These are phyloP conservation scores for Epizoanthus ramosus DNA, from an alignment of 92 coral and sea anemone genomes.

Conservation along the genomic window DNA sequence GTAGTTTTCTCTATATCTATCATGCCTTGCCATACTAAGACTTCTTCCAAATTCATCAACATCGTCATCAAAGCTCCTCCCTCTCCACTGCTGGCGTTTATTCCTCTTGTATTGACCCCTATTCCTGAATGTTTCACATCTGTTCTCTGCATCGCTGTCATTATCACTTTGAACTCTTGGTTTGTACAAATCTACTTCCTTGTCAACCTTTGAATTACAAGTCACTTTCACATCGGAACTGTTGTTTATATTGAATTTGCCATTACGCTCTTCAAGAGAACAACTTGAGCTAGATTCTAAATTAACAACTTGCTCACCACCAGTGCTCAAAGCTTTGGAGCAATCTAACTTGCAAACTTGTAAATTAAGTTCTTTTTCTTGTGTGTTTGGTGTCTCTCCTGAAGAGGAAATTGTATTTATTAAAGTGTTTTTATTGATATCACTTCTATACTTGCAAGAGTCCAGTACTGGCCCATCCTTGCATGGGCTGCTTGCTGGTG, in stretches of 20 bases:
- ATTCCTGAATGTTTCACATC: conserved; percentile 5
- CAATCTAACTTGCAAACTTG: not conserved
- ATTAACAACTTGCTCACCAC: not conserved
- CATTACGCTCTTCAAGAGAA: not conserved
- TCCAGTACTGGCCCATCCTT: not conserved
- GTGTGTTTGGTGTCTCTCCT: not conserved
- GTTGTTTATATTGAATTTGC: not conserved
- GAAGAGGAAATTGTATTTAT: not conserved
- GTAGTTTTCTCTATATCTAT: conserved; percentile 5
- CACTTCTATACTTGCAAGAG: too few species aligned
- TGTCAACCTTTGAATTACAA: not conserved
- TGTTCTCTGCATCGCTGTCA: conserved; percentile 22
- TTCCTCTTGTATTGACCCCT: conserved; percentile 3
- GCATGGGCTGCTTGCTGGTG: not conserved
- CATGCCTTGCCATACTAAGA: conserved; percentile 26
- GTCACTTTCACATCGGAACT: not conserved
- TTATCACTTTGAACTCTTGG: not conserved
- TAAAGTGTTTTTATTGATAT: not conserved
- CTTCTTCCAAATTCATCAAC: conserved; percentile 37
- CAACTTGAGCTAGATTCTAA: not conserved
- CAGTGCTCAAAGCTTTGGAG: not conserved
- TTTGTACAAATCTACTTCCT: not conserved
- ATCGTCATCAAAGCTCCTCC: not conserved
- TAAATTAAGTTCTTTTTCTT: not conserved
- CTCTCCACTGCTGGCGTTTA: not conserved